Conservation (phyloP, 2,113 vertebrate species). For the Epinephelus cyanopodus region DNA sequence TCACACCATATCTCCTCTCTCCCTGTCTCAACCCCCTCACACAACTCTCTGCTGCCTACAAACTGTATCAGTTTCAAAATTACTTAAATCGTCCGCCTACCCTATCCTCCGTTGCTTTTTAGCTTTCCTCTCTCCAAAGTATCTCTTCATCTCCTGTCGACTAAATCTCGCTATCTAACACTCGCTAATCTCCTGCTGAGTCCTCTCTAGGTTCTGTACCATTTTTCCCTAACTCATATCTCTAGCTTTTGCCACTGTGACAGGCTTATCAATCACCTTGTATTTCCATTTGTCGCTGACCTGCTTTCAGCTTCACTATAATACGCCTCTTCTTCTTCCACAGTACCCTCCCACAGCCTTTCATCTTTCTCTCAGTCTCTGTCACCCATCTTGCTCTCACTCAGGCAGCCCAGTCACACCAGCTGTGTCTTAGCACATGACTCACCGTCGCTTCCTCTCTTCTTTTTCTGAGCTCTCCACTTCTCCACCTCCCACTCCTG, state of each 20-base stretch:
- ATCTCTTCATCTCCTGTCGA: slow-evolving; percentile 64
- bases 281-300: slow-evolving; percentile 75
- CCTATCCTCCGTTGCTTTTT: slow-evolving; percentile 60
- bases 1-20: slow-evolving; percentile 69
- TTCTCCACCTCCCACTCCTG: background rate
- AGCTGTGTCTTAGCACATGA: slow-evolving; percentile 72
- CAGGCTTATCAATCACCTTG: slow-evolving; percentile 71
- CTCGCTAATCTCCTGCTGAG: slow-evolving; percentile 61
- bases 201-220: slow-evolving; percentile 44
- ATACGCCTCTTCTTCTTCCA: slow-evolving; percentile 51
- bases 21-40: slow-evolving; percentile 61
- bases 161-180: slow-evolving; percentile 57
- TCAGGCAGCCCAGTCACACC: slow-evolving; percentile 68
- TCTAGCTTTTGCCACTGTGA: slow-evolving; percentile 57
- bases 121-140: slow-evolving; percentile 56
- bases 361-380: slow-evolving; percentile 68
- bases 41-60: slow-evolving; percentile 71
- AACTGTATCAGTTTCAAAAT: slow-evolving; percentile 76
- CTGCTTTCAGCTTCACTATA: slow-evolving; percentile 73
- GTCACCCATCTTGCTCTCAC: slow-evolving; percentile 65
- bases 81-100: slow-evolving; percentile 71
- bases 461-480: slow-evolving; percentile 9
- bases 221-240: slow-evolving; percentile 61
- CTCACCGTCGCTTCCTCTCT: slow-evolving; percentile 49
- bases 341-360: slow-evolving; percentile 56